Evolutionary conservation across 2,888 invertebrate genomes (phyloP).

Genomic region (Catonia carolina): DNA sequence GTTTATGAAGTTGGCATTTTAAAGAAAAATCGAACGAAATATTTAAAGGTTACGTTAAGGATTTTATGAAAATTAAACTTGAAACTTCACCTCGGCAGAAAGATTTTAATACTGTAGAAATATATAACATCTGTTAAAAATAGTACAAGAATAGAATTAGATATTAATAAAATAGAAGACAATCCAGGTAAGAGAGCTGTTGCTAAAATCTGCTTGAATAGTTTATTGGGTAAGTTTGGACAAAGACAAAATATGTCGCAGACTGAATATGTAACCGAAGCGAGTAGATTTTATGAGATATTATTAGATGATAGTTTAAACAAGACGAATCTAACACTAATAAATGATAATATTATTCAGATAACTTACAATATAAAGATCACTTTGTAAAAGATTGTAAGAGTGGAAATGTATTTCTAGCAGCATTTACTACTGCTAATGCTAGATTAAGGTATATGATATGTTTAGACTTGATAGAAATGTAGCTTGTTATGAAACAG

Average conservation of each 20-base stretch:
- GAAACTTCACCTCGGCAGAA: constrained; percentile 5
- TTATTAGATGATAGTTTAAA: too few relatives aligned
- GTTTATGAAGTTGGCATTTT: constrained; percentile 32
- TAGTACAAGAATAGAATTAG: constrained; percentile 32
- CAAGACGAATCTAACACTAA: too few relatives aligned
- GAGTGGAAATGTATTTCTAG: constrained; percentile 16
- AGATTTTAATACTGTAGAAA: constrained; percentile 18
- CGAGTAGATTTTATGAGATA: too few relatives aligned
- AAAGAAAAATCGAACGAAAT: constrained; percentile 26
- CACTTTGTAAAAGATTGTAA: not conserved
- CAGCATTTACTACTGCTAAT: constrained; percentile 17
- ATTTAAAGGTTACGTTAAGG: constrained; percentile 31
- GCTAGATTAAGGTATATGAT: constrained; percentile 19
- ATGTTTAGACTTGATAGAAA: not conserved
- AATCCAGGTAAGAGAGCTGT: constrained; percentile 32
- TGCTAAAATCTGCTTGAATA: constrained; percentile 33
- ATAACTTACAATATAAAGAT: too few relatives aligned
- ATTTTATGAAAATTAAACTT: constrained; percentile 25
- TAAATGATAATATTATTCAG: too few relatives aligned
- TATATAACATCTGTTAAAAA: constrained; percentile 29
- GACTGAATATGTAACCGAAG: constrained; percentile 17
- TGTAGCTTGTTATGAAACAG: constrained; percentile 19
- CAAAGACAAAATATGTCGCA: constrained; percentile 33
- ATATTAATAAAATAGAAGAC: constrained; percentile 26
- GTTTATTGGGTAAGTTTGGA: constrained; percentile 34